These are phyloP conservation scores for Dynastes tityus DNA, from an alignment of 2,888 invertebrate species.

Conservation along the genomic window DNA sequence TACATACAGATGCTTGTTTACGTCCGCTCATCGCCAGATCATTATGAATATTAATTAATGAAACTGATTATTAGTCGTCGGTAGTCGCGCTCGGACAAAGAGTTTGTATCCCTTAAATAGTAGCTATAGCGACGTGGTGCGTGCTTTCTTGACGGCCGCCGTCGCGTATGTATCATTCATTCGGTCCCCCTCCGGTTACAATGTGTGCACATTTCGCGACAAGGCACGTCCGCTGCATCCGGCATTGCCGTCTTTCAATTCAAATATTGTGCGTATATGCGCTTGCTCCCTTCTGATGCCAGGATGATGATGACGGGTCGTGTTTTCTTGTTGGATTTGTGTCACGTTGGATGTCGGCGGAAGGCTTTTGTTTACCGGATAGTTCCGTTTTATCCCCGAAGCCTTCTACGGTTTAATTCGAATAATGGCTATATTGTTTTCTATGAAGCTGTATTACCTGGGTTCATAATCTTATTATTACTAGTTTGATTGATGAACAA, in stretches of 20 bases:
- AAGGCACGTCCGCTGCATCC: conserved; percentile 48
- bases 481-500: no score
- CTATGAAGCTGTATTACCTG: no score
- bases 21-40: conserved; percentile 17
- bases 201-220: conserved; percentile 49
- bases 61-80: conserved; percentile 57
- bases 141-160: conserved; percentile 40
- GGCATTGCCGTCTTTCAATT: conserved; percentile 47
- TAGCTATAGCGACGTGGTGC: conserved; percentile 49
- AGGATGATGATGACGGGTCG: conserved; percentile 17
- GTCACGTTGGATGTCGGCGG: conserved; percentile 22
- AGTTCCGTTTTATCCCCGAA: conserved; percentile 19
- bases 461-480: no score
- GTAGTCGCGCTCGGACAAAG: conserved; percentile 55
- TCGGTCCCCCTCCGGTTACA: conserved; percentile 7
- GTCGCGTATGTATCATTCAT: conserved; percentile 33
- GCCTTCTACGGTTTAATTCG: not conserved
- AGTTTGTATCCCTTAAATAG: conserved; percentile 53
- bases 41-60: conserved; percentile 57
- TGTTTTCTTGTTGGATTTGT: not conserved
- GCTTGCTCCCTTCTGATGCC: conserved; percentile 1
- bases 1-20: conserved; percentile 27
- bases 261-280: conserved; percentile 29
- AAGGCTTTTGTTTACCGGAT: conserved; percentile 14
- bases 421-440: not conserved